phyloP scores from a whole-genome alignment of 2,113 vertebrate genomes.

The Caranx ignobilis region DNA sequence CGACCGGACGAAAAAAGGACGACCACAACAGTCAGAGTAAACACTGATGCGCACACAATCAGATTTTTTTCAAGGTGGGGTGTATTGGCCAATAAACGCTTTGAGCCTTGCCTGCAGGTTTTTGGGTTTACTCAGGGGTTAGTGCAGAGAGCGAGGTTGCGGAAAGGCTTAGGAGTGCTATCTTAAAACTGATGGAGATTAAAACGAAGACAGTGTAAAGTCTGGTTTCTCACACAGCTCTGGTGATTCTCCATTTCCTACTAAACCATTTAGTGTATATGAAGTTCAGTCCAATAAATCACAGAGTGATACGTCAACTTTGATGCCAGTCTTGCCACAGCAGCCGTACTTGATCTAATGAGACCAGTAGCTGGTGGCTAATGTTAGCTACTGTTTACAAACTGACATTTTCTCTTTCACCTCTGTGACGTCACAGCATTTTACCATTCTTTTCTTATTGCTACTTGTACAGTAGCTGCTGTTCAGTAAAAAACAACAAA shows the following conservation, averaged over 20 bases:
- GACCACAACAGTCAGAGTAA: conserved; percentile 31
- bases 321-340: neutral
- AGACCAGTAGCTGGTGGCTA: neutral
- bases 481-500: too few species aligned
- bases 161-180: conserved; percentile 34
- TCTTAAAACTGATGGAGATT: conserved; percentile 50
- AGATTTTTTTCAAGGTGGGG: conserved; percentile 40
- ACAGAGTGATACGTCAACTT: neutral
- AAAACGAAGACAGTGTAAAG: conserved; percentile 22
- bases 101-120: conserved; percentile 51
- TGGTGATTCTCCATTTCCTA: conserved; percentile 2
- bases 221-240: conserved; percentile 7
- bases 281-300: neutral
- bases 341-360: too few species aligned
- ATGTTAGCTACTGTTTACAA: neutral
- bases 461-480: too few species aligned
- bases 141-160: conserved; percentile 29
- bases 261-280: conserved; percentile 8
- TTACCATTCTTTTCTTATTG: too few species aligned
- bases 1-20: neutral
- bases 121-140: conserved; percentile 55
- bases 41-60: conserved; percentile 40
- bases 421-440: too few species aligned
- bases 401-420: neutral
- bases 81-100: conserved; percentile 53